Evolutionary conservation across 2,888 invertebrate genomes (phyloP).

Genomic region (Perizoma affinitatum): DNA sequence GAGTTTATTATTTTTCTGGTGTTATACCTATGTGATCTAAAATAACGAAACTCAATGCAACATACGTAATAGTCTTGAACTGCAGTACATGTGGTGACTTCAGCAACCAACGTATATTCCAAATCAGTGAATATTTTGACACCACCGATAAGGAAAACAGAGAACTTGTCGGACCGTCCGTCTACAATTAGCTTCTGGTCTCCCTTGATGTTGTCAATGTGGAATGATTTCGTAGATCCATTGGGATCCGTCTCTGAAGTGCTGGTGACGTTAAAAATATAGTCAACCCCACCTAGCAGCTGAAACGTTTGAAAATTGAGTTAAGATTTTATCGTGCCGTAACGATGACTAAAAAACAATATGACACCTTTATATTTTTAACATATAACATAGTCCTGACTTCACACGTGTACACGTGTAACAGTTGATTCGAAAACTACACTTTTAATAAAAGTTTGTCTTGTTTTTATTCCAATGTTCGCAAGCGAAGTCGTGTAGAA

Average conservation of each 20-base stretch:
- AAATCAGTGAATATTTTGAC: slow-evolving; percentile 54
- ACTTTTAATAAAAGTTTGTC: no score
- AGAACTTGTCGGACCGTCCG: slow-evolving; percentile 56
- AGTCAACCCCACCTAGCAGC: slow-evolving; percentile 60
- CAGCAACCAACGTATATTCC: slow-evolving; percentile 54
- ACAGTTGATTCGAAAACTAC: no score
- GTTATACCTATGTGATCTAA: no score
- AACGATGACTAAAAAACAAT: no score
- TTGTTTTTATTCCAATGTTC: no score
- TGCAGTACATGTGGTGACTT: slow-evolving; percentile 58
- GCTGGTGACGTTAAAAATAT: slow-evolving; percentile 57
- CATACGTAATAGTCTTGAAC: slow-evolving; percentile 68
- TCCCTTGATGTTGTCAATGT: slow-evolving; percentile 59
- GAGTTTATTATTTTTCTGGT: neutral
- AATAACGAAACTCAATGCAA: neutral
- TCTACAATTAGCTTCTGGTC: slow-evolving; percentile 54
- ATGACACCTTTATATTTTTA: no score
- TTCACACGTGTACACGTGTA: no score
- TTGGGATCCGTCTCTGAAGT: slow-evolving; percentile 30
- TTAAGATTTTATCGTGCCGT: neutral
- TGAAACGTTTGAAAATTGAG: slow-evolving; percentile 36
- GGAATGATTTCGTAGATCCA: slow-evolving; percentile 47
- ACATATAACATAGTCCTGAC: no score
- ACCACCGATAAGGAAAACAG: slow-evolving; percentile 58
- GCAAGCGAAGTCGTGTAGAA: no score